These are phyloP conservation scores for Xestoiulus laeticollis DNA, from an alignment of 2,888 invertebrate genomes.

Conservation along the genomic window DNA sequence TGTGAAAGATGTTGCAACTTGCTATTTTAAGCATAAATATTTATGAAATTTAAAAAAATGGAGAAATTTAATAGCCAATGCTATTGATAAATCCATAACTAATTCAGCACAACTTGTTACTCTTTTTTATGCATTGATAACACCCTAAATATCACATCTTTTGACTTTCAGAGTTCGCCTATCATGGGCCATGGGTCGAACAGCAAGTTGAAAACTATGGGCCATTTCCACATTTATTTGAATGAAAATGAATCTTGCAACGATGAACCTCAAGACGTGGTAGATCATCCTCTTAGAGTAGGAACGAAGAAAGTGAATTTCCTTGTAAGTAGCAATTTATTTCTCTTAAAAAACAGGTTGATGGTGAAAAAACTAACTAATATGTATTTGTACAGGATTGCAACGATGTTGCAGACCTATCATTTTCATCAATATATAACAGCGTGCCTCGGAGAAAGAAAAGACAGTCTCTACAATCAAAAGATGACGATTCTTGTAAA, in stretches of 20 bases:
- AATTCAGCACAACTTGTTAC: no score
- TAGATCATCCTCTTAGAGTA: neutral
- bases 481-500: slow-evolving; percentile 42
- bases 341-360: no score
- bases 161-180: neutral
- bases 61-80: no score
- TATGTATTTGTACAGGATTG: neutral
- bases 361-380: no score
- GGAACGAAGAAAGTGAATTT: neutral
- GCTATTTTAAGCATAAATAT: no score
- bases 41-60: no score
- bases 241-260: slow-evolving; percentile 18
- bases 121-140: no score
- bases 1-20: no score
- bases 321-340: neutral
- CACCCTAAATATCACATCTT: neutral
- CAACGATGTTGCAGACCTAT: slow-evolving; percentile 36
- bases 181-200: slow-evolving; percentile 20
- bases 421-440: slow-evolving; percentile 34
- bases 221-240: neutral
- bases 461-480: neutral
- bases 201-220: slow-evolving; percentile 5
- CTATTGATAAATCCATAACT: no score
- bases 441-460: neutral
- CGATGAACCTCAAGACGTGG: slow-evolving; percentile 7